Evolutionary conservation across 2,797 vertebrate species (phyloP), one percentile per base, ranked within the genome.

Genomic region (Sarcoramphus papa): DNA sequence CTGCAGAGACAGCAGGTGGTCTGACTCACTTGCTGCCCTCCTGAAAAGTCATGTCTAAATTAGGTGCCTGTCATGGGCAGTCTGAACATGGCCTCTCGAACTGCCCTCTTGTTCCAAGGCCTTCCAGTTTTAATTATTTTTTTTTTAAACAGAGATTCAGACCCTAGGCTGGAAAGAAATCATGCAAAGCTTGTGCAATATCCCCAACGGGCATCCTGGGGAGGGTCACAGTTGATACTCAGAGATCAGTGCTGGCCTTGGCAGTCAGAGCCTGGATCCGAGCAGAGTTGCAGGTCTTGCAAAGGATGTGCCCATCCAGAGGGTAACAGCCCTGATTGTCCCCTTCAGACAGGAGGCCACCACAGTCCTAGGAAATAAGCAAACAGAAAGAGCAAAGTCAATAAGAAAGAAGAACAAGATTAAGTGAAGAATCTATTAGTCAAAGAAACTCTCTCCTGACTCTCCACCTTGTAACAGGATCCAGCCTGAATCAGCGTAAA

Each of bases 271-370:
- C 98, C 97, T 99, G 98, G 98, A 99, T 99, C 95, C 99, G 99
- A 96, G 97, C 97, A 37, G 98, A 98, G 98, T 99, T 99, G 98
- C 99, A 99, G 98, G 98, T 98, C 98, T 99, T 99, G 98, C 99
- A 99, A 94, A 99, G 99, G 97, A 99, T 98, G 89, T 99, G 99
- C 87, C 99, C 99, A 0, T 99, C 99, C 98, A 99, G 97, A 54
- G 99, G 99, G 97, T 99, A 99, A 97, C 99, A 99, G 97, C 99
- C 99, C 97, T 99, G 99, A 98, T 99, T 99, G 90, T 99, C 99
- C 12, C 99, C 99, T 98, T 99, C 99, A n/a, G 99, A 99, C 40
- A 99, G 98, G 92, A 99, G 99, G 59, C 98, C 98, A 60, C 99
- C 99, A 77, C 99, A 99, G 96, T 99, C 99, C 99, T 99, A 97